These are phyloP conservation scores for Lontra canadensis DNA, from an alignment of 2,113 vertebrate species.

Conservation along the genomic window DNA sequence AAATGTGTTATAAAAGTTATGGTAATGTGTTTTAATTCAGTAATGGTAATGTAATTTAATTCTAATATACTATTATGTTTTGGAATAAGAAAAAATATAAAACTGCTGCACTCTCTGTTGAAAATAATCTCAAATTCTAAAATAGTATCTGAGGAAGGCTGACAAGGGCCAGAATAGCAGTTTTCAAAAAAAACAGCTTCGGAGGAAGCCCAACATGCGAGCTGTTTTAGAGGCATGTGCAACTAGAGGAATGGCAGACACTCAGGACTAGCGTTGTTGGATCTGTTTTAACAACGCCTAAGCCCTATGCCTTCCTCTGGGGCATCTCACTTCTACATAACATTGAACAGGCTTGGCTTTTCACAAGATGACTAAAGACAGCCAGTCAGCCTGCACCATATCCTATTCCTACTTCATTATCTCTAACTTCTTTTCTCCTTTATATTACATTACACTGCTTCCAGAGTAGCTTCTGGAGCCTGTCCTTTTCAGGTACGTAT, in stretches of 20 bases:
- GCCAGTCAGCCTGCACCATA: not conserved
- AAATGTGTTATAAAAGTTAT: not conserved
- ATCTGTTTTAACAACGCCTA: not conserved
- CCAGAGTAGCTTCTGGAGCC: not conserved
- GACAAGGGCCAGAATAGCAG: not conserved
- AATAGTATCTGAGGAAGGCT: conserved; percentile 8
- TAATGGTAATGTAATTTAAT: not conserved
- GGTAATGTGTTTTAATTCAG: not conserved
- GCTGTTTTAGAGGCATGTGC: not conserved
- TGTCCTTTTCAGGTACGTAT: not conserved
- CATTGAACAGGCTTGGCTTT: not conserved
- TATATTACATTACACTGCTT: not conserved
- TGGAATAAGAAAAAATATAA: conserved; percentile 33
- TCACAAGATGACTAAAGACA: not conserved
- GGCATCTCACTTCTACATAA: not conserved
- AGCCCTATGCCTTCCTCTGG: not conserved
- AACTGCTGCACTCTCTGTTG: not conserved
- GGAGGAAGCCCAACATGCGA: not conserved
- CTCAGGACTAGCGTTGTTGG: not conserved
- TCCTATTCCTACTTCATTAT: not conserved
- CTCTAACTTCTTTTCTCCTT: not conserved
- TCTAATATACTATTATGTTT: not conserved
- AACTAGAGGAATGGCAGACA: not conserved
- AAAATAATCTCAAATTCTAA: conserved; percentile 11
- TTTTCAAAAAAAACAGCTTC: not conserved